These are phyloP conservation scores for Diadema setosum DNA, from an alignment of 35 echinoderm and acorn worm species.

Conservation along the genomic window DNA sequence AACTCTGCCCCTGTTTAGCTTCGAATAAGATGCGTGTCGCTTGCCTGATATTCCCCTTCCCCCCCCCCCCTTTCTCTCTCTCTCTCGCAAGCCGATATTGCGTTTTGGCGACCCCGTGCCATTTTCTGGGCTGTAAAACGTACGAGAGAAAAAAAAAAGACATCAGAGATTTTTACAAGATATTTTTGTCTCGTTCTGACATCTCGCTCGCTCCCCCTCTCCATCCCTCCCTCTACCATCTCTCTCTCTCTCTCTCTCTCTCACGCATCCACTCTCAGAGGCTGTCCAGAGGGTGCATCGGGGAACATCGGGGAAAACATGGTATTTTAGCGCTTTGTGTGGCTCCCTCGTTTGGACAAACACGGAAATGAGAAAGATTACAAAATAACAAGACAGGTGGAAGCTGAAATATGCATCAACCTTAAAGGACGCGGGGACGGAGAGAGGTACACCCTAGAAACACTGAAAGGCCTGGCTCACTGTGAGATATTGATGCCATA, in stretches of 20 bases:
- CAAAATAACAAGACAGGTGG: neutral
- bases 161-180: neutral
- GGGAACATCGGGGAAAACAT: too few species aligned
- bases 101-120: neutral
- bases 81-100: neutral
- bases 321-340: too few species aligned
- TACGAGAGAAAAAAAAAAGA: too few species aligned
- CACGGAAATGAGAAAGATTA: neutral
- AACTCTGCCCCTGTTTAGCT: too few species aligned
- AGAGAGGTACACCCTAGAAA: too few species aligned
- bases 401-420: neutral
- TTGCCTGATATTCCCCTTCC: neutral
- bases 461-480: too few species aligned
- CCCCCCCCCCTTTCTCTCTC: neutral
- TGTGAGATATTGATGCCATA: too few species aligned
- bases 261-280: neutral
- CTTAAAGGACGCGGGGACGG: neutral
- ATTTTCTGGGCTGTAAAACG: neutral
- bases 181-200: neutral
- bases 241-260: neutral
- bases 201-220: neutral
- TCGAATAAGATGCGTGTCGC: too few species aligned
- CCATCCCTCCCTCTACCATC: neutral
- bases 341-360: too few species aligned
- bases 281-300: too few species aligned